Evolutionary conservation across 2,888 invertebrate species (phyloP).

Genomic region (Cenopis cana): DNA sequence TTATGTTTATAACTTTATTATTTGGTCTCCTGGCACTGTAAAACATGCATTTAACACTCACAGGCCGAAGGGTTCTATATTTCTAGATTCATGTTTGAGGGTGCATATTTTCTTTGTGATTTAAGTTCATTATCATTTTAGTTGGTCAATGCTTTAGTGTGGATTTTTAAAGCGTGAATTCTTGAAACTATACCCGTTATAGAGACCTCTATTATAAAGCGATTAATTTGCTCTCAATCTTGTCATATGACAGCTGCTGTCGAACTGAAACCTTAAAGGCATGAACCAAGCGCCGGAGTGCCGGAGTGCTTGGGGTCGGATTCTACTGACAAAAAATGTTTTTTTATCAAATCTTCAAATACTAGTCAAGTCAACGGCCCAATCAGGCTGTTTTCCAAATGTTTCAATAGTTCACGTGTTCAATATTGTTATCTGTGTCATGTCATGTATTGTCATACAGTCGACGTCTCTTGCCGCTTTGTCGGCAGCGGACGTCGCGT

Average conservation of each 20-base stretch:
- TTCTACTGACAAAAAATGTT: not conserved
- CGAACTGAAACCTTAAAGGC: not conserved
- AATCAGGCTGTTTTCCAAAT: not conserved
- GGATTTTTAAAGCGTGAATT: constrained; percentile 19
- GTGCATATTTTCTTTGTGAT: constrained; percentile 12
- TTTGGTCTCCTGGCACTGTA: constrained; percentile 17
- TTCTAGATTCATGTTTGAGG: constrained; percentile 3
- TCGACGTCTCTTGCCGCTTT: constrained; percentile 40
- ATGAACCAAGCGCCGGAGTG: too few species aligned
- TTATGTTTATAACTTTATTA: not conserved
- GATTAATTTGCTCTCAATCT: too few species aligned
- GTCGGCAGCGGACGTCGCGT: constrained; percentile 44
- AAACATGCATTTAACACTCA: constrained; percentile 22
- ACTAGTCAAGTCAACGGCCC: not conserved
- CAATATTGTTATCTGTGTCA: constrained; percentile 51
- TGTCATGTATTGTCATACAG: constrained; percentile 54
- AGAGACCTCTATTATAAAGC: too few species aligned
- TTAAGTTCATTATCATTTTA: constrained; percentile 33
- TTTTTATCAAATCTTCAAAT: not conserved
- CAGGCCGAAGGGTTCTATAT: not conserved
- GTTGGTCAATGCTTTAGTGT: constrained; percentile 13
- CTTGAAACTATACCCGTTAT: not conserved
- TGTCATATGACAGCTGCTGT: not conserved
- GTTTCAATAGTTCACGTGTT: constrained; percentile 28
- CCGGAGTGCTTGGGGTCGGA: too few species aligned